Evolutionary conservation across 2,797 vertebrate species (phyloP), one percentile per base, ranked within the genome.

Genomic region (Picus viridis): DNA sequence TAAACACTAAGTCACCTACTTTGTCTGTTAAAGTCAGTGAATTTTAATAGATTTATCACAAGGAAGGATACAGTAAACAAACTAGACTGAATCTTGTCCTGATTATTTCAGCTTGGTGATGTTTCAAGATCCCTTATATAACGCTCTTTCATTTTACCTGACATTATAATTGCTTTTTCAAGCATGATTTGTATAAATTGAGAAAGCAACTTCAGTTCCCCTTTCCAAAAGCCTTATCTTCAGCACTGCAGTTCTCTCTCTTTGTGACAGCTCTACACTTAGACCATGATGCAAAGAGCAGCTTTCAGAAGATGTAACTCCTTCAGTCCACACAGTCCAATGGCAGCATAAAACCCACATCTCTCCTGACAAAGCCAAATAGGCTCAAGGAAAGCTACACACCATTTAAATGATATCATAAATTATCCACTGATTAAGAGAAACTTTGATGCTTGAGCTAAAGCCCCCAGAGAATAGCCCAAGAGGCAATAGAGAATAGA

Each of bases 101-200:
- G 71, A 91, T 95, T 92, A 95, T 75, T 93, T 95, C 88, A 96
- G 74, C 54, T 91, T 94, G 71, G 73, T 59, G 67, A 82, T 90
- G 80, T 82, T 94, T 94, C 93, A 96, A 95, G 94, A 79, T 61
- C 74, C 71, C 61, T 94, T 95, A 95, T 49, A 41, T 94, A 95
- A 96, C 10, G 41, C 47, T 91, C 85, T 87, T 91, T 94, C 83
- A 94, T 88, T 92, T 88, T 89, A 94, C 93, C 96, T 96, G 96
- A 95, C 96, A 96, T 64, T 30, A 68, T 95, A 94, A 93, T 94
- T 96, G 83, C 80, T 91, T 83, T 86, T 93, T 93, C 91, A 92
- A 83, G 95, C 80, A 92, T 73, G 87, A 95, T 79, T 86, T 92
- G 45, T 88, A 94, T 75, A 96, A 96, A 93, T 89, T 2, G 1